Conservation (phyloP, 2,797 vertebrate species). For the Enteromius fasciolatus region DNA sequence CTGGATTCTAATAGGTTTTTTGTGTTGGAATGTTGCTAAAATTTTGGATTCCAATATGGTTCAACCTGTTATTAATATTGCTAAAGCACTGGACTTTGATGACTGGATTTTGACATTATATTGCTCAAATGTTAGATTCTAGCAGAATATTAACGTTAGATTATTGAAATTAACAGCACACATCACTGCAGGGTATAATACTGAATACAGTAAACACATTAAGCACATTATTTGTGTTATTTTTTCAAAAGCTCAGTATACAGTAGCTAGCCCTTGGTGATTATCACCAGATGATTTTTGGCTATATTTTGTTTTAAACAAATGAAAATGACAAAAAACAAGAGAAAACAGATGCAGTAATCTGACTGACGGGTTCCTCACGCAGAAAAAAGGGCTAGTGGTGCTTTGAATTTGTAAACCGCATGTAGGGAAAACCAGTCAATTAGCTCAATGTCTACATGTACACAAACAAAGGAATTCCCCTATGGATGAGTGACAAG, state of each 20-base stretch:
- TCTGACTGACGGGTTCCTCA: conserved; percentile 1
- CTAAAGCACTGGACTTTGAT: no score
- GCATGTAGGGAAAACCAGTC: not conserved
- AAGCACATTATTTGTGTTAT: not conserved
- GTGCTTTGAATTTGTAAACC: not conserved
- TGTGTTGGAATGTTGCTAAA: not conserved
- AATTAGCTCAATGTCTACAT: conserved; percentile 9
- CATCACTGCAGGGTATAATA: not conserved
- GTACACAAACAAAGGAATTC: not conserved
- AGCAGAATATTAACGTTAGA: not conserved
- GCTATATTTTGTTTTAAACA: not conserved
- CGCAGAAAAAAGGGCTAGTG: not conserved
- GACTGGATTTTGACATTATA: not conserved
- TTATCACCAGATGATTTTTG: not conserved
- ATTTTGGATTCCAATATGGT: not conserved
- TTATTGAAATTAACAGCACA: not conserved
- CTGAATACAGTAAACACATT: not conserved
- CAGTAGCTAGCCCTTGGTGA: not conserved
- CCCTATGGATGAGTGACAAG: not conserved
- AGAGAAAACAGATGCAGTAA: not conserved
- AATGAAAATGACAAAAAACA: conserved; percentile 10
- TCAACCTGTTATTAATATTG: no score
- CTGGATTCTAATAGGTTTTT: not conserved
- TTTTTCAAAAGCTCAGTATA: not conserved
- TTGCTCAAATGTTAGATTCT: not conserved